phyloP scores from a whole-genome alignment of 2,797 vertebrate genomes.

The Salarias fasciatus region DNA sequence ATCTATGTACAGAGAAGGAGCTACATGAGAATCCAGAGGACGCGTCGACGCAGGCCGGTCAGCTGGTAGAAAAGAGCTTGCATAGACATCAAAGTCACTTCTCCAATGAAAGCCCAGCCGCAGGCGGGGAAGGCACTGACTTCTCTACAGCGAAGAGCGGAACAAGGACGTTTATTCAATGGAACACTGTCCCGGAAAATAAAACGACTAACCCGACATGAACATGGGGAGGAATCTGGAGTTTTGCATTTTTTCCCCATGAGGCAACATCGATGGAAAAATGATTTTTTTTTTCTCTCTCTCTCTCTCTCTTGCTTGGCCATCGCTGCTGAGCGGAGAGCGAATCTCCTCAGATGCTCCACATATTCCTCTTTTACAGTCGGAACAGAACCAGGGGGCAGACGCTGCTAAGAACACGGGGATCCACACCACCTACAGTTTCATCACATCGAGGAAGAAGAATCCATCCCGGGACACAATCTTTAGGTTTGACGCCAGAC shows the following conservation, averaged over 20 bases:
- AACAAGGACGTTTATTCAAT: conserved; percentile 71
- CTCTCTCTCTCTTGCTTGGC: conserved; percentile 76
- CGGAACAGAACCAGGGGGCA: conserved; percentile 8
- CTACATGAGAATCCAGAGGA: conserved; percentile 80
- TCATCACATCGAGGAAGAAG: conserved; percentile 61
- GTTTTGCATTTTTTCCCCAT: conserved; percentile 81
- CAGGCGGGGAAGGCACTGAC: conserved; percentile 84
- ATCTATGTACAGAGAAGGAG: conserved; percentile 78
- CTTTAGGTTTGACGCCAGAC: conserved; percentile 66
- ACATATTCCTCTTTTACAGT: conserved; percentile 62
- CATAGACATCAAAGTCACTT: conserved; percentile 84
- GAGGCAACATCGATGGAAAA: conserved; percentile 77
- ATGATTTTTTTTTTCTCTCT: too few species aligned
- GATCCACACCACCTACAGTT: conserved; percentile 68
- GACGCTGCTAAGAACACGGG: conserved; percentile 62
- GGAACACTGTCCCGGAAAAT: conserved; percentile 76
- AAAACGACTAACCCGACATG: conserved; percentile 71
- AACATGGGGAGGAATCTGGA: conserved; percentile 75
- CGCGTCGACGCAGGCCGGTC: conserved; percentile 81
- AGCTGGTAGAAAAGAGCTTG: conserved; percentile 85
- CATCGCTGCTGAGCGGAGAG: conserved; percentile 60
- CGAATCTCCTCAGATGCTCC: conserved; percentile 65
- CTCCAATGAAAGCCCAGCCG: conserved; percentile 80
- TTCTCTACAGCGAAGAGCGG: conserved; percentile 79
- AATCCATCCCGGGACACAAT: conserved; percentile 66